Evolutionary conservation across 2,113 vertebrate genomes (phyloP).

Genomic region (Zapus hudsonius): DNA sequence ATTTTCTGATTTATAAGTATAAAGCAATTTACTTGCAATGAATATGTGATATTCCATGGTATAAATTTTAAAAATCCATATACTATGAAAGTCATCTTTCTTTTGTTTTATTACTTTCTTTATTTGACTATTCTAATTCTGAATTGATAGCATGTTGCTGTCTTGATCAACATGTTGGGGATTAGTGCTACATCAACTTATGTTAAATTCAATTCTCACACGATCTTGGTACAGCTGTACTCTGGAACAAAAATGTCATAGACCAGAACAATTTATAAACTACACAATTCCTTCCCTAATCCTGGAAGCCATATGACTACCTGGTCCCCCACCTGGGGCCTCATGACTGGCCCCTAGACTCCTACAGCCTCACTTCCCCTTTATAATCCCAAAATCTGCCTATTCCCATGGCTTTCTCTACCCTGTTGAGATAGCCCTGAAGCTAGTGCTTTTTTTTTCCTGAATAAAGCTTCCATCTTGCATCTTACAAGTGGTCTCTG

Average conservation of each 20-base stretch:
- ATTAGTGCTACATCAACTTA: neutral
- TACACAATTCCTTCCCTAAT: neutral
- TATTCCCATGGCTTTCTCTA: no score
- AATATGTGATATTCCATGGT: neutral
- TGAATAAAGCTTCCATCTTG: no score
- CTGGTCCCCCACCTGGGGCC: no score
- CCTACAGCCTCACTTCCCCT: no score
- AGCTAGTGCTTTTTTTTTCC: no score
- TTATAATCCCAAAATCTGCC: no score
- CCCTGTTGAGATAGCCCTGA: no score
- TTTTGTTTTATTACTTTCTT: neutral
- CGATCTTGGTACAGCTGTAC: neutral
- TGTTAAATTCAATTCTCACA: neutral
- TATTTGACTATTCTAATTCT: neutral
- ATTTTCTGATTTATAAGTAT: neutral
- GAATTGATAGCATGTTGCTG: neutral
- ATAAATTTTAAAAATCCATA: neutral
- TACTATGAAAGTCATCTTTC: neutral
- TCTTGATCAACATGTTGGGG: neutral
- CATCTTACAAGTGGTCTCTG: no score
- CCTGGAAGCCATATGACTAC: neutral
- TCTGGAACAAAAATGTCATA: neutral
- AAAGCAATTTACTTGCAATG: neutral
- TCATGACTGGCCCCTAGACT: no score
- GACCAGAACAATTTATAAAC: neutral